Evolutionary conservation across 2,113 vertebrate species (phyloP).

Genomic region (Microcebus griseorufus): DNA sequence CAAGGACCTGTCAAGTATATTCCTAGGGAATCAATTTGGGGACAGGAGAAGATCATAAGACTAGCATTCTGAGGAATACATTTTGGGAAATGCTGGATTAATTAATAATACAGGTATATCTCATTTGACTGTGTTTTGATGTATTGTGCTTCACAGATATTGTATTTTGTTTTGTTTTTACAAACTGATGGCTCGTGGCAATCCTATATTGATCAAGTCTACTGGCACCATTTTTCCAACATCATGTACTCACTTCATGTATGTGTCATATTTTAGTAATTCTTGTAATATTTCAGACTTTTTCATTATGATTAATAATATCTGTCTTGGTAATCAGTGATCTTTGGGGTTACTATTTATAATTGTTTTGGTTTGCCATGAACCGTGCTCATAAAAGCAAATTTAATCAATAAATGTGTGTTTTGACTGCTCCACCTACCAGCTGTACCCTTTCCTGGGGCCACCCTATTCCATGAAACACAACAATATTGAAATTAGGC

Average conservation of each 20-base stretch:
- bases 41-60: background rate
- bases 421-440: background rate
- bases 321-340: background rate
- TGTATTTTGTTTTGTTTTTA: background rate
- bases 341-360: background rate
- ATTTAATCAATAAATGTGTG: background rate
- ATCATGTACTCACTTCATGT: background rate
- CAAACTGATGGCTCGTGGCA: background rate
- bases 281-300: background rate
- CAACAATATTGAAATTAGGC: background rate
- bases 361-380: background rate
- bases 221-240: background rate
- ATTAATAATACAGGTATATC: background rate
- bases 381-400: background rate
- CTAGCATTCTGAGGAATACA: background rate
- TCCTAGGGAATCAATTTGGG: background rate
- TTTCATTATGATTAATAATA: background rate
- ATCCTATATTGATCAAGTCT: background rate
- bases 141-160: background rate
- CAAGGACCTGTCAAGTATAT: background rate
- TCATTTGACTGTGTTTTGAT: background rate
- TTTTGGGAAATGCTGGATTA: conserved; percentile 48
- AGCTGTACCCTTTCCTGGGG: background rate
- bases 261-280: background rate
- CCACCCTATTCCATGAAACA: background rate